These are phyloP conservation scores for Cephalopholis sonnerati DNA, from an alignment of 2,113 vertebrate genomes.

Conservation along the genomic window DNA sequence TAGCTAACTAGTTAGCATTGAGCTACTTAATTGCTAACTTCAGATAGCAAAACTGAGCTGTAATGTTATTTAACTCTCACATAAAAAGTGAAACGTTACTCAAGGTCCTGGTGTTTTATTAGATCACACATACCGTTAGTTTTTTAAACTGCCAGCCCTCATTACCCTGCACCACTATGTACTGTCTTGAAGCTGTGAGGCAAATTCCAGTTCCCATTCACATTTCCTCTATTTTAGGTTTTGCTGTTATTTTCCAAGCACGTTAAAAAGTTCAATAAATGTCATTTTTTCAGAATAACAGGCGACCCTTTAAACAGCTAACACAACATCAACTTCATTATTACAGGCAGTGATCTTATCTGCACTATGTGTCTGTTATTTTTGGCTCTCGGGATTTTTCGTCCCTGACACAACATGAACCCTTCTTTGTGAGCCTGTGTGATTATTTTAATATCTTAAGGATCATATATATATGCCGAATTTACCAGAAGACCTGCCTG, in stretches of 20 bases:
- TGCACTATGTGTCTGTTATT: not conserved
- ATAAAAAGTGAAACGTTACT: not conserved
- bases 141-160: not conserved
- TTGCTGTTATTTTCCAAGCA: not conserved
- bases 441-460: too few species aligned
- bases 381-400: not conserved
- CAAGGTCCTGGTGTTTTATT: too few species aligned
- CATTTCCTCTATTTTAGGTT: not conserved
- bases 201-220: not conserved
- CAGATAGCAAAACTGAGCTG: not conserved
- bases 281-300: not conserved
- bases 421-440: not conserved
- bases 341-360: not conserved
- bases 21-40: slow-evolving; percentile 43
- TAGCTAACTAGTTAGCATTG: slow-evolving; percentile 42
- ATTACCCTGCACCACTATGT: not conserved
- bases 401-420: not conserved
- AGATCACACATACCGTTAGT: not conserved
- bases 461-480: not conserved
- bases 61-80: not conserved
- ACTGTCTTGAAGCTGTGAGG: not conserved
- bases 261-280: not conserved
- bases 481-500: not conserved
- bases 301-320: not conserved
- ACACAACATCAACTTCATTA: not conserved